A percentile compares a stretch with the other conserved stretches of the same genome.
Evolutionary conservation across 2,888 invertebrate genomes (phyloP).

Genomic region (Subacronicta megacephala): DNA sequence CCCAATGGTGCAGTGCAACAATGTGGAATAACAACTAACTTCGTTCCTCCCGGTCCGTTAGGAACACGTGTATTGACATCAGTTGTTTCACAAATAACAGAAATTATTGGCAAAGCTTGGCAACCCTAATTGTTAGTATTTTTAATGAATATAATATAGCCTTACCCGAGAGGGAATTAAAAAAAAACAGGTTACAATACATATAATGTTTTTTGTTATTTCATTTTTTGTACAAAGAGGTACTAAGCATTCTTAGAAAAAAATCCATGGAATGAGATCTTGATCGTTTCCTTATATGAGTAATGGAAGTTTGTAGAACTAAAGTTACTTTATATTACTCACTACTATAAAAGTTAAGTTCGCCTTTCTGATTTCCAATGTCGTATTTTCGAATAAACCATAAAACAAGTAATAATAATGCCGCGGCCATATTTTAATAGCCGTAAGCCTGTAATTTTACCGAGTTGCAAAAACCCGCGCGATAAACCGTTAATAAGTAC

Average conservation of each 20-base stretch:
- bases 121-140: neutral
- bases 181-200: too few species aligned
- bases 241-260: too few species aligned
- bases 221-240: too few species aligned
- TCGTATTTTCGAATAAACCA: too few species aligned
- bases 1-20: constrained; percentile 29
- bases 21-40: constrained; percentile 9
- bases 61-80: constrained; percentile 4
- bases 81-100: constrained; percentile 9
- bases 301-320: neutral
- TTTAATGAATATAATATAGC: too few species aligned
- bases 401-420: neutral
- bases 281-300: too few species aligned
- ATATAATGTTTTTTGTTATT: too few species aligned
- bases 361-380: neutral
- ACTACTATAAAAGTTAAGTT: neutral
- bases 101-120: constrained; percentile 6
- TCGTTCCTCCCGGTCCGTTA: constrained; percentile 4
- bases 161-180: too few species aligned
- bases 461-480: constrained; percentile 21
- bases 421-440: constrained; percentile 23
- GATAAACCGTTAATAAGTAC: constrained; percentile 31
- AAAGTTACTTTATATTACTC: too few species aligned
- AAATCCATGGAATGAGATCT: too few species aligned
- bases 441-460: constrained; percentile 9